Evolutionary conservation across 2,797 vertebrate genomes (phyloP).

Genomic region (Catamblyrhynchus diadema): DNA sequence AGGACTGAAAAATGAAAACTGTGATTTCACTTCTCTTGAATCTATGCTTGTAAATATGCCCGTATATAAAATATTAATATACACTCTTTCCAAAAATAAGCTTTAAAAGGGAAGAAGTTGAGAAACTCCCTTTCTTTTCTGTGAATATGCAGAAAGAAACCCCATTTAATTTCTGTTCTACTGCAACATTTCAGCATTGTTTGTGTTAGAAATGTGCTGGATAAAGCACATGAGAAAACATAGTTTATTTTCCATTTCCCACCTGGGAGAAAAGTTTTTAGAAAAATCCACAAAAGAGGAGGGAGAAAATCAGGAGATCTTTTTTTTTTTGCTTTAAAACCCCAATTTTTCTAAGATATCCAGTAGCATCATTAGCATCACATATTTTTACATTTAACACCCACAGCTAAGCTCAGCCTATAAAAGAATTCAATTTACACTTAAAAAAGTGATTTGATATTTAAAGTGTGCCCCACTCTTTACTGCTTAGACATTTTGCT

Average conservation of each 20-base stretch:
- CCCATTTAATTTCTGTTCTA: background rate
- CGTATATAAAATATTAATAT: fast-evolving
- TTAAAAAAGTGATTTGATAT: background rate
- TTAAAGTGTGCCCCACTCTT: background rate
- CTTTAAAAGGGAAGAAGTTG: fast-evolving
- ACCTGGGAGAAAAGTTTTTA: background rate
- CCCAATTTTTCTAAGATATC: background rate
- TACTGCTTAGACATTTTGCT: background rate
- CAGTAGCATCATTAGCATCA: background rate
- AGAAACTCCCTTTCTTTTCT: background rate
- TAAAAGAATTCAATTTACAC: background rate
- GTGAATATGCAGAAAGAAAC: background rate
- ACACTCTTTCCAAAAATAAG: fast-evolving
- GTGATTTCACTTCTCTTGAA: background rate
- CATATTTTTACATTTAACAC: background rate
- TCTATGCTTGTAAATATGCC: fast-evolving
- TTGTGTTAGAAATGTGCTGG: background rate
- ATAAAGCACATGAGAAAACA: background rate
- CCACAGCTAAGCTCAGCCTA: background rate
- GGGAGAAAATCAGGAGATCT: fast-evolving
- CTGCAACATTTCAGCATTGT: background rate
- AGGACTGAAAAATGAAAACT: background rate
- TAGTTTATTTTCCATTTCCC: background rate
- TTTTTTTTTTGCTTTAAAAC: background rate
- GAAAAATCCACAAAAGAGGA: background rate